Evolutionary conservation across 1,140 invertebrate genomes (phyloP), one percentile per base, ranked within the genome.

Genomic region (Tetranychus cinnabarinus): DNA sequence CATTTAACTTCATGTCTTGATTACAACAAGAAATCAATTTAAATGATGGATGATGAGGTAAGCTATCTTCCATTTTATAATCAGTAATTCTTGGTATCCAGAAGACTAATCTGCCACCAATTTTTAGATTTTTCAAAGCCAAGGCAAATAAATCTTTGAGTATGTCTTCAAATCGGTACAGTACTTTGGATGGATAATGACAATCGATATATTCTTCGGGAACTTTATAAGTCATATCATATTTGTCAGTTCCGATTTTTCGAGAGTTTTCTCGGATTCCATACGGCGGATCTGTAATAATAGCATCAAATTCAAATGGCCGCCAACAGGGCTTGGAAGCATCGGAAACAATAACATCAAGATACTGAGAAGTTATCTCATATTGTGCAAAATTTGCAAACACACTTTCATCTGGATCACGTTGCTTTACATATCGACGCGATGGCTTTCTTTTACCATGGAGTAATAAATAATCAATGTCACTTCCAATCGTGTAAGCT

Each of bases 201-300:
- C 77, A 77, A 69, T 63, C 77, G 70, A 72, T 83, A 76, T 52
- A 33, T 45, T 65, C 61, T 10, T 60, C 42, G 6, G 61, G 59
- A 39, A 61, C 63, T 59, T 59, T 61, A 35, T 61, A 61, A 39
- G n/a, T 64, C 15, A 31, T 39, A 46, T 66, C 63, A 33, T 66
- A 61, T 58, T 68, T 72, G 46, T 64, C 59, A 8, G 81, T 80
- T 65, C 87, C 85, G 67, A 93, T 79, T 69, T 81, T 82, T 74
- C 87, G 85, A 7, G 85, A 86, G 10, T 87, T 77, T 76, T 97
- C 91, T 65, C 91, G 74, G 45, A 96, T 88, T 56, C 92, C 92
- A 77, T 97, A 96, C 0, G 92, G 92, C 65, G 90, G 91, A 75
- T 96, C 91, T 54, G 90, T 92, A 56, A 97, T 83, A 63, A 92